Evolutionary conservation across 2,888 invertebrate species (phyloP), one percentile per base, ranked within the genome.

Genomic region (Acholoe squamosa): DNA sequence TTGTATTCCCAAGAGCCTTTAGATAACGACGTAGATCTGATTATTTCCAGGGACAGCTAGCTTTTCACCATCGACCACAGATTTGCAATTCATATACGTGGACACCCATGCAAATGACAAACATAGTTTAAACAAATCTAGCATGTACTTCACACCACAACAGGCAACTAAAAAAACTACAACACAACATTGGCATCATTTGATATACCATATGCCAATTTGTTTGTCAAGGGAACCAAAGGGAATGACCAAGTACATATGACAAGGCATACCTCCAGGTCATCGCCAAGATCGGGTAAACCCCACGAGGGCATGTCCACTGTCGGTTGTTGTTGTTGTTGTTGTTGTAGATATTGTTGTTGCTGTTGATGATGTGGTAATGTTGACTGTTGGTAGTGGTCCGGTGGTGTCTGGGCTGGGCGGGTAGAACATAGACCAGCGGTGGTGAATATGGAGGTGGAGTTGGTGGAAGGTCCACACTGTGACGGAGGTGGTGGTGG

Each of bases 221-320:
- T 61, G 19, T 61, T 61, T 3, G 12, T 43, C 43, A 43, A 43
- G 10, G 10, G 43, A 43, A 43, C 43, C 43, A 43, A 43, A 43
- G 10, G 43, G n/a, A 61, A 61, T 61, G 19, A 61, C 61, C 19
- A 61, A 31, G 31, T 14, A 31, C 76, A 28, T 5, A 31, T 76
- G 3, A 31, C 25, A 14, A 0, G 80, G 34, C 80, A 56, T 86
- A 86, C 86, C 86, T 86, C 86, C 56, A 86, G 86, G 56, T 86
- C 86, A 54, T 86, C 86, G 1, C n/a, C 52, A 19, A 86, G 28
- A 28, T 86, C 86, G n/a, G 86, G 54, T 25, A 86, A 28, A 33
- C 86, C 86, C 86, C 86, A 86, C 7, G 86, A 54, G 28, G 86
- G 86, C 31, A 54, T 56, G 54, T 86, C 86, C 28, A 86, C 86